These are phyloP conservation scores for Dryoscopus gambensis DNA, from an alignment of 2,113 vertebrate genomes.

Conservation along the genomic window DNA sequence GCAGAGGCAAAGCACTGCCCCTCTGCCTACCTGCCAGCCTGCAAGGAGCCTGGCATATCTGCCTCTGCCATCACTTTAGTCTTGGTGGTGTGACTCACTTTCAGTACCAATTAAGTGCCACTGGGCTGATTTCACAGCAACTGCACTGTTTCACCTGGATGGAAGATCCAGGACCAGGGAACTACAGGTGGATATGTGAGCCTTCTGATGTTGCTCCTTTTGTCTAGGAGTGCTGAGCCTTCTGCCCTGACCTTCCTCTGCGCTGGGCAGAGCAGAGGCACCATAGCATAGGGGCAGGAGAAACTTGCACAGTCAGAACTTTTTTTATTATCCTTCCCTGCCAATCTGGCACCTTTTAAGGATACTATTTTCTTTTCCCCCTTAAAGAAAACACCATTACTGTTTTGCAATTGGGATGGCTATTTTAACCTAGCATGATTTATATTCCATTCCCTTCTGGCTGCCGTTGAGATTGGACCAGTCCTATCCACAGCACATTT, in stretches of 20 bases:
- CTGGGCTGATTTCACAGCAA: neutral
- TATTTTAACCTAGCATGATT: conserved; percentile 31
- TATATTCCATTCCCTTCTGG: conserved; percentile 23
- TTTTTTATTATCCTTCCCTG: neutral
- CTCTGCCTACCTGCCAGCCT: neutral
- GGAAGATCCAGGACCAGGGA: neutral
- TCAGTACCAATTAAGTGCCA: neutral
- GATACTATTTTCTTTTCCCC: conserved; percentile 20
- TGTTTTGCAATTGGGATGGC: conserved; percentile 18
- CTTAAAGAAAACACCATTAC: conserved; percentile 39
- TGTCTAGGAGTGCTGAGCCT: fast-evolving
- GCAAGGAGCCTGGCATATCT: neutral
- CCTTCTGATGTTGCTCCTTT: neutral
- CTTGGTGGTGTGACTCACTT: neutral
- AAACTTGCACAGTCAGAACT: conserved; percentile 14
- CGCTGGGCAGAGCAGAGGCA: neutral
- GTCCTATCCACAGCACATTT: neutral
- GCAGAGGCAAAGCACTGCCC: neutral
- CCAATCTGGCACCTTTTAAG: conserved; percentile 1
- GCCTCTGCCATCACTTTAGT: neutral
- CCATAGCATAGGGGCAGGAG: neutral
- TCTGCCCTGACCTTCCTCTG: neutral
- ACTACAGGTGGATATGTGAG: neutral
- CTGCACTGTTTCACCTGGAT: fast-evolving
- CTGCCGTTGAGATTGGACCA: neutral